Conservation (phyloP, 2,797 vertebrate genomes). For the Crax fasciolata region DNA sequence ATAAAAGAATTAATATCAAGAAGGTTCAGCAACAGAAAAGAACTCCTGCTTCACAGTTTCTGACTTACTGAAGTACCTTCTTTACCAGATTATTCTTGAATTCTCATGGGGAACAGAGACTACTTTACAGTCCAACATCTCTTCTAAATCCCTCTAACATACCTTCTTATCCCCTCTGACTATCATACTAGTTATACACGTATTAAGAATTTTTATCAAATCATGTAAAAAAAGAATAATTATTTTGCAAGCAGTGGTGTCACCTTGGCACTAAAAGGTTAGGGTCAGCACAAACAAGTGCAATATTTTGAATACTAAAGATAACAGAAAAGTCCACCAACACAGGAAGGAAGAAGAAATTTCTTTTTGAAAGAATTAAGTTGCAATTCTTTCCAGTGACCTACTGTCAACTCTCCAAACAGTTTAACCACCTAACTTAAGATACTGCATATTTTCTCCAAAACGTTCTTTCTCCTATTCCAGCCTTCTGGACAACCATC, state of each 20-base stretch:
- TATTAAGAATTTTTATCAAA: neutral
- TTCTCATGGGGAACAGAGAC: neutral
- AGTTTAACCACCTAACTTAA: neutral
- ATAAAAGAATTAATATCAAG: neutral
- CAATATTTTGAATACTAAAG: neutral
- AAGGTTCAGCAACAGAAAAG: neutral
- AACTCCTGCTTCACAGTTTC: neutral
- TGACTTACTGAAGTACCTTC: neutral
- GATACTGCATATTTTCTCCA: neutral
- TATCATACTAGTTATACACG: neutral
- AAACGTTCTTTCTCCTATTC: neutral
- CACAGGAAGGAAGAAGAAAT: neutral
- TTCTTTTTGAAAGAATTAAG: neutral
- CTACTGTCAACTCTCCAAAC: neutral
- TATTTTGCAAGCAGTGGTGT: neutral
- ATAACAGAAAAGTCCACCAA: neutral
- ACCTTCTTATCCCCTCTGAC: neutral
- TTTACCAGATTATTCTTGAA: neutral
- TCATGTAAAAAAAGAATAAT: fast-evolving
- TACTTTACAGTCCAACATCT: neutral
- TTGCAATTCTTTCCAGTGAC: neutral
- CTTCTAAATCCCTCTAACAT: neutral
- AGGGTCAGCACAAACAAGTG: neutral
- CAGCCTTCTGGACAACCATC: neutral
- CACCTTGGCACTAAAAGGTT: neutral